These are phyloP conservation scores for Drosophila repletoides DNA, from an alignment of 1,140 invertebrate species.

Conservation along the genomic window DNA sequence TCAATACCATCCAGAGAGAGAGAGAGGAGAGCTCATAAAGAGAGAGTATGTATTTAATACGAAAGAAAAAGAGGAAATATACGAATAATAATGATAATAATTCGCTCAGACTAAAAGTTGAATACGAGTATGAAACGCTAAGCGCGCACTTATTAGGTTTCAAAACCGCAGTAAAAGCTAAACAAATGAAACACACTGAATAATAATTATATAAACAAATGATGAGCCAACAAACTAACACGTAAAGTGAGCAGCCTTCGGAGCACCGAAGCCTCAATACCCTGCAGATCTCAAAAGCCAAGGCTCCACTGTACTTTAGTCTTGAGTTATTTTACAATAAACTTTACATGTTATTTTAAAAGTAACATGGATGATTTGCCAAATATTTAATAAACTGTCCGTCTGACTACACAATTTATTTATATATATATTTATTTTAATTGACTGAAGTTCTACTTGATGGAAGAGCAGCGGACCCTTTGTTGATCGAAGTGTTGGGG, in stretches of 20 bases:
- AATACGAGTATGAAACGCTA: conserved; percentile 4
- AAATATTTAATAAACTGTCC: too few species aligned
- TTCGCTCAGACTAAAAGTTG: conserved; percentile 13
- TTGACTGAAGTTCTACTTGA: too few species aligned
- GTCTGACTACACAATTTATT: neutral
- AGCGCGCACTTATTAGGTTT: conserved; percentile 63
- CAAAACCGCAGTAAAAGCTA: conserved; percentile 62
- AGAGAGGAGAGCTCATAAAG: conserved; percentile 8
- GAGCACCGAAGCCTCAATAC: conserved; percentile 13
- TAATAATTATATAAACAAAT: conserved; percentile 58
- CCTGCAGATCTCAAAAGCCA: neutral
- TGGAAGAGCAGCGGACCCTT: too few species aligned
- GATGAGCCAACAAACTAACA: conserved; percentile 54
- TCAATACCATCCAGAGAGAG: too few species aligned
- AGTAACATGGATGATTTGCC: too few species aligned
- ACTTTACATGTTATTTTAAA: too few species aligned
- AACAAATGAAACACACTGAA: conserved; percentile 51
- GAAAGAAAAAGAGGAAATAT: conserved; percentile 11
- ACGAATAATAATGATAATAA: conserved; percentile 10
- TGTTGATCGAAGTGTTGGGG: too few species aligned
- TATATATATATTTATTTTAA: neutral
- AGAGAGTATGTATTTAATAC: neutral
- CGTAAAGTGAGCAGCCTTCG: conserved; percentile 21
- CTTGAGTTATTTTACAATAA: too few species aligned
- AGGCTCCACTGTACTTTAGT: too few species aligned